Evolutionary conservation across 2,113 vertebrate species (phyloP), one percentile per base, ranked within the genome.

Genomic region (Nanorana parkeri): DNA sequence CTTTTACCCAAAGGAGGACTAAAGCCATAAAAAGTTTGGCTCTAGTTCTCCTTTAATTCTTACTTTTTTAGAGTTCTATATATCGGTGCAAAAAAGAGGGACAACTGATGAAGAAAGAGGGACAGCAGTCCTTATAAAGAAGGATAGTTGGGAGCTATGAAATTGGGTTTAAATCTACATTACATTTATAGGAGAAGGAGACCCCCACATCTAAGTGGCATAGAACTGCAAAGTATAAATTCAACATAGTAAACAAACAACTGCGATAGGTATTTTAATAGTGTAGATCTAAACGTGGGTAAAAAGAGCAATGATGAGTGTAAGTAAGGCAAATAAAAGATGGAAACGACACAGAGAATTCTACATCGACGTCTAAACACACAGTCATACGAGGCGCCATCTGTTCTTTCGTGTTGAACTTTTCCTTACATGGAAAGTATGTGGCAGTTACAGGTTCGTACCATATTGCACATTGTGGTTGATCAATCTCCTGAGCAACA

Each of bases 361-460:
- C 63, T 24, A 72, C 24, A 54, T 64, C 41, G 63, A 26, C n/a
- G 52, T 58, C 61, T 81, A 75, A 67, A 81, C 60, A 81, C 60
- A 80, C 41, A 58, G 60, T 81, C 61, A 66, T 75, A 69, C 74
- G 61, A 41, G 23, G 21, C 23, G 21, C 69, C 80, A 81, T 81
- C 80, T 81, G 80, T 81, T 81, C 69, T 71, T 61, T 67, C 36
- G 66, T 66, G 80, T 56, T 81, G 80, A 81, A 81, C 80, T 75
- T 71, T 81, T 74, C 28, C 32, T 66, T 81, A 66, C 61, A 74
- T 74, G 80, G 24, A 66, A 66, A 74, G 80, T 81, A 36, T 54
- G 47, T 75, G 58, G 60, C 69, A 75, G 69, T 74, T 73, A 67
- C 69, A 66, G 80, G 69, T 81, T 81, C 28, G n/a, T 67, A 20